These are phyloP conservation scores for Apis florea DNA, from an alignment of 1,140 invertebrate species.

Conservation along the genomic window DNA sequence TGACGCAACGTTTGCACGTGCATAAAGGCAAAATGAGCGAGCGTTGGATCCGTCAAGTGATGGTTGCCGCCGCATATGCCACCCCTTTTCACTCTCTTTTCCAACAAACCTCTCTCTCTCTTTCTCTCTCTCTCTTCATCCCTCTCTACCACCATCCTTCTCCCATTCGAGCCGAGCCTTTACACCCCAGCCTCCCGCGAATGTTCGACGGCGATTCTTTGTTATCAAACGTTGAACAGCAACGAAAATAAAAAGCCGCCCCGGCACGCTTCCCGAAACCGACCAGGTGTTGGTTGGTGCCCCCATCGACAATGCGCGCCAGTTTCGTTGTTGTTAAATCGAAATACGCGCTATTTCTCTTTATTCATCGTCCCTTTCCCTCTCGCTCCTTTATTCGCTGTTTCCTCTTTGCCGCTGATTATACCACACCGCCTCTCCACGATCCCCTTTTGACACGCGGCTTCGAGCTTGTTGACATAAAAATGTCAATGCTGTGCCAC, in stretches of 20 bases:
- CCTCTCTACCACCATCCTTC: background rate
- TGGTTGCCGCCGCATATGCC: conserved; percentile 40
- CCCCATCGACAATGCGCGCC: conserved; percentile 32
- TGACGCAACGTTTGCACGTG: conserved; percentile 24
- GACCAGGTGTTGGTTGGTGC: conserved; percentile 44
- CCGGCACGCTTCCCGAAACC: conserved; percentile 11
- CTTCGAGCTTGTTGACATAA: conserved; percentile 8
- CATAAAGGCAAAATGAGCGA: conserved; percentile 49
- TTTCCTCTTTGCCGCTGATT: background rate
- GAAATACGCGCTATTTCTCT: conserved; percentile 1
- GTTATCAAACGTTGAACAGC: conserved; percentile 11
- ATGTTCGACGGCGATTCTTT: conserved; percentile 14
- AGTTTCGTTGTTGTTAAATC: conserved; percentile 25
- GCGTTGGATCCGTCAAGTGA: conserved; percentile 27
- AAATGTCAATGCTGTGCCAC: conserved; percentile 7
- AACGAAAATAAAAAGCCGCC: conserved; percentile 33
- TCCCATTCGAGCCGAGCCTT: background rate
- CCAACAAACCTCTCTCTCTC: background rate
- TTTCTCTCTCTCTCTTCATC: background rate
- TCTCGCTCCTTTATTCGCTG: background rate
- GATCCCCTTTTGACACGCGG: conserved; percentile 7
- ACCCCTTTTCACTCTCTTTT: background rate
- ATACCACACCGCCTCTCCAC: background rate
- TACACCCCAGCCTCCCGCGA: background rate
- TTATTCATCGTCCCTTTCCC: background rate